A percentile compares a stretch with the other conserved stretches of the same genome.
These are phyloP conservation scores for Geophilus truncorum DNA, from an alignment of 2,888 invertebrate species.

Conservation along the genomic window DNA sequence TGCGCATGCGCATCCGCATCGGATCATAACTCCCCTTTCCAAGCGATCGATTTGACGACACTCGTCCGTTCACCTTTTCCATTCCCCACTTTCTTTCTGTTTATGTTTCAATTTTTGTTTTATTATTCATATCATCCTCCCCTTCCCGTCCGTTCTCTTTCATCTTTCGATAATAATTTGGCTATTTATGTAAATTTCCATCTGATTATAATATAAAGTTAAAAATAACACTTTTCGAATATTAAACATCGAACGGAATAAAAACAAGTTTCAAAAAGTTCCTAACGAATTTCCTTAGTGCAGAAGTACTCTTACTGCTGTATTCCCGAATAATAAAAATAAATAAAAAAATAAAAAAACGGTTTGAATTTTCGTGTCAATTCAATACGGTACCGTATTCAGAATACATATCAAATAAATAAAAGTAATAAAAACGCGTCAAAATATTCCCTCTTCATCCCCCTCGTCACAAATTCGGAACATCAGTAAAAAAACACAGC, in stretches of 20 bases:
- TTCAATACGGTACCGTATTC: slow-evolving; percentile 1
- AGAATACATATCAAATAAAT: background rate
- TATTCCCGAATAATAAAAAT: background rate
- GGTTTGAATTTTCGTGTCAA: background rate
- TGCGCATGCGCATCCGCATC: background rate
- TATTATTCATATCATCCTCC: background rate
- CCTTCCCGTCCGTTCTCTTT: background rate
- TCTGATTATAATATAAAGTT: background rate
- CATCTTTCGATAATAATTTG: background rate
- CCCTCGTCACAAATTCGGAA: background rate
- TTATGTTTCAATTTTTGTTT: background rate
- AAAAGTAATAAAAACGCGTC: background rate
- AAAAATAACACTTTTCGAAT: background rate
- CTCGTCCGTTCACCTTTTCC: background rate
- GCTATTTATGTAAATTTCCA: background rate
- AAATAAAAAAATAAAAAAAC: background rate
- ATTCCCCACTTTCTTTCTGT: background rate
- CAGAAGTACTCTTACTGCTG: background rate
- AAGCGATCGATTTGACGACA: background rate
- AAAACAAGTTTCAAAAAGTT: no score
- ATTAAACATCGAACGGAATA: no score
- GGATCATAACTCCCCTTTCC: background rate
- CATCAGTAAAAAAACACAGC: background rate
- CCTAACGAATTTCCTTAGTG: no score
- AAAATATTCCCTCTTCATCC: background rate